Conservation (phyloP, 2,113 vertebrate species). For the Amazona vittata region DNA sequence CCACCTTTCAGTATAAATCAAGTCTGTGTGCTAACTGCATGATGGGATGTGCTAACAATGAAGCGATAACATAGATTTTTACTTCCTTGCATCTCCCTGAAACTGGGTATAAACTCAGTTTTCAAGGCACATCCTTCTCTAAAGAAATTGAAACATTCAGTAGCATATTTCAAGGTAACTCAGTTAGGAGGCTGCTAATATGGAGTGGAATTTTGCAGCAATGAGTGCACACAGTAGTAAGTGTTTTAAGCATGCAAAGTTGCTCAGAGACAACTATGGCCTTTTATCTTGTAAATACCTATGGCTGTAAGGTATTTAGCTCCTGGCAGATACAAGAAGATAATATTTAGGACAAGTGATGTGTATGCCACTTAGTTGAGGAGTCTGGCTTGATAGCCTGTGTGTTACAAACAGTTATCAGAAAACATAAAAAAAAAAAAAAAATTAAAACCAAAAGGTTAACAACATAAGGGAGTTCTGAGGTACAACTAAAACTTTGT, state of each 20-base stretch:
- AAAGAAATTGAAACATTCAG: not conserved
- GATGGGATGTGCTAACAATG: not conserved
- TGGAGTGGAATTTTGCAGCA: rapidly evolving
- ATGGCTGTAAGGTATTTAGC: not conserved
- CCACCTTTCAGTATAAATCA: slow-evolving; percentile 3
- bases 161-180: not conserved
- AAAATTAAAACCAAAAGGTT: not conserved
- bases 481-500: not conserved
- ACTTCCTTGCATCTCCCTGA: not conserved
- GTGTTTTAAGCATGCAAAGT: rapidly evolving
- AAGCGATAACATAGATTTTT: not conserved
- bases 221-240: not conserved
- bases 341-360: not conserved
- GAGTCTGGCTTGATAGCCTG: not conserved
- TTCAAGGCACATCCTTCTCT: not conserved
- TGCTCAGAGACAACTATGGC: not conserved
- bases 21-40: not conserved
- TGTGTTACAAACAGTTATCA: not conserved
- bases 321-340: not conserved
- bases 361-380: not conserved
- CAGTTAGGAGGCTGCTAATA: not conserved
- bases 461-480: not conserved
- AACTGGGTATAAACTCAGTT: not conserved
- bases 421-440: not conserved
- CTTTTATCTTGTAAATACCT: not conserved